A percentile compares a stretch with the other conserved stretches of the same genome.
Evolutionary conservation across 2,888 invertebrate genomes (phyloP).

Genomic region (Cheilosia pagana): DNA sequence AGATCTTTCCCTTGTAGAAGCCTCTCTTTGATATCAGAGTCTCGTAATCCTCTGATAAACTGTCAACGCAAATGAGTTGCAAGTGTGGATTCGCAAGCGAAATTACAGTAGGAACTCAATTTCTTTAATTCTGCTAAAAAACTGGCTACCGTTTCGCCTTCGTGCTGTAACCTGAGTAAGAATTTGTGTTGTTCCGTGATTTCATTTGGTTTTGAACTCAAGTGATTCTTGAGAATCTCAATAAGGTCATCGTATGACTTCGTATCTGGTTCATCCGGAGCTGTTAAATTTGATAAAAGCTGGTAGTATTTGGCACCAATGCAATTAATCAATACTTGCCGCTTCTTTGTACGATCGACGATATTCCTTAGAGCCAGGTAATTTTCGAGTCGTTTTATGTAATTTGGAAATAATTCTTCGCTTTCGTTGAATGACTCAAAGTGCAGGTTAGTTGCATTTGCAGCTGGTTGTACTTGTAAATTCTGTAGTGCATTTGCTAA

Average conservation of each 20-base stretch:
- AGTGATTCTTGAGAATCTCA: constrained; percentile 15
- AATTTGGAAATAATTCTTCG: background rate
- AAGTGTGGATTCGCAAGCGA: constrained; percentile 21
- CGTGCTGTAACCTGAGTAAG: background rate
- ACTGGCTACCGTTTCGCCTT: background rate
- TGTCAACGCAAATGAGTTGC: constrained; percentile 5
- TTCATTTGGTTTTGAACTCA: constrained; percentile 19
- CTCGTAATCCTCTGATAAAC: constrained; percentile 19
- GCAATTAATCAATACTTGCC: background rate
- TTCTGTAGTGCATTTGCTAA: background rate
- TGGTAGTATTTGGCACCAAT: constrained; percentile 19
- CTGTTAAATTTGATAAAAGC: constrained; percentile 9
- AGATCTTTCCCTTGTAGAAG: constrained; percentile 16
- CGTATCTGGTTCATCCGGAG: background rate
- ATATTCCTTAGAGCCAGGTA: background rate
- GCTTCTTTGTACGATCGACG: background rate
- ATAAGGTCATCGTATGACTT: constrained; percentile 25
- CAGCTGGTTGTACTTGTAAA: background rate
- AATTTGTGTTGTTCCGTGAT: background rate
- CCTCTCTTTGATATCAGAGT: constrained; percentile 24
- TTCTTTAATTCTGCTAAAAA: too few relatives aligned
- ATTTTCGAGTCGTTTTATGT: constrained; percentile 8
- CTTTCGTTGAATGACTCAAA: background rate
- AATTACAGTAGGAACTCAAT: constrained; percentile 2
- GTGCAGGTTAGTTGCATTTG: background rate